A percentile compares a stretch with the other conserved stretches of the same genome.
Evolutionary conservation across 2,888 invertebrate species (phyloP).

Genomic region (Agrilus mali): DNA sequence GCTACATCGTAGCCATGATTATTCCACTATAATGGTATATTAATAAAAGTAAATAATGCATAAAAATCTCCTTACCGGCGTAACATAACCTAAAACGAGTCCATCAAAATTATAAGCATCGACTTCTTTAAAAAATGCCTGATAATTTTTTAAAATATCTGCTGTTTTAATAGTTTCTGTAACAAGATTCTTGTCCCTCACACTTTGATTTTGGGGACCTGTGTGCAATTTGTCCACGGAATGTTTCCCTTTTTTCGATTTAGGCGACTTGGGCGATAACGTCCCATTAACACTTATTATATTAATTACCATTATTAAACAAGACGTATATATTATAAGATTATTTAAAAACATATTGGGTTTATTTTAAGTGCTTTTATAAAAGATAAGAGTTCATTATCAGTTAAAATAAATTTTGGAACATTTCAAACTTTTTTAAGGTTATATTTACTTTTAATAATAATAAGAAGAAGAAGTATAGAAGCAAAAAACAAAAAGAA

Average conservation of each 20-base stretch:
- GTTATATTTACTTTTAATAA: too few relatives aligned
- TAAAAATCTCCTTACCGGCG: conserved; percentile 53
- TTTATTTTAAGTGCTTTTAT: too few relatives aligned
- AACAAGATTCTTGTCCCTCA: conserved; percentile 59
- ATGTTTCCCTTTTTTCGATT: conserved; percentile 16
- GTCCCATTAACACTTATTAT: conserved; percentile 13
- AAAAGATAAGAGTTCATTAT: too few relatives aligned
- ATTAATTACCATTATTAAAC: too few relatives aligned
- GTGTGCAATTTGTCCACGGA: conserved; percentile 8
- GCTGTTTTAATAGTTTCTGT: conserved; percentile 50
- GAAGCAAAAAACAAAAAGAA: too few relatives aligned
- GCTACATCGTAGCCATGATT: conserved; percentile 87
- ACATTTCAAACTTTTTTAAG: too few relatives aligned
- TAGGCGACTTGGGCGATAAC: conserved; percentile 24
- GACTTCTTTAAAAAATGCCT: conserved; percentile 61
- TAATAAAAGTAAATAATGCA: background rate
- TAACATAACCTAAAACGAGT: conserved; percentile 79
- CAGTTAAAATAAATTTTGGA: too few relatives aligned
- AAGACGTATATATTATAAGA: too few relatives aligned
- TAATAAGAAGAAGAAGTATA: too few relatives aligned
- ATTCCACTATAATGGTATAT: conserved; percentile 67
- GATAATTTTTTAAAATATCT: conserved; percentile 66
- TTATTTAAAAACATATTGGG: too few relatives aligned
- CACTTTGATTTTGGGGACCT: conserved; percentile 32
- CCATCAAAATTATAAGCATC: conserved; percentile 52